Conservation (phyloP, 2,888 invertebrate species). For the Alentia gelatinosa region DNA sequence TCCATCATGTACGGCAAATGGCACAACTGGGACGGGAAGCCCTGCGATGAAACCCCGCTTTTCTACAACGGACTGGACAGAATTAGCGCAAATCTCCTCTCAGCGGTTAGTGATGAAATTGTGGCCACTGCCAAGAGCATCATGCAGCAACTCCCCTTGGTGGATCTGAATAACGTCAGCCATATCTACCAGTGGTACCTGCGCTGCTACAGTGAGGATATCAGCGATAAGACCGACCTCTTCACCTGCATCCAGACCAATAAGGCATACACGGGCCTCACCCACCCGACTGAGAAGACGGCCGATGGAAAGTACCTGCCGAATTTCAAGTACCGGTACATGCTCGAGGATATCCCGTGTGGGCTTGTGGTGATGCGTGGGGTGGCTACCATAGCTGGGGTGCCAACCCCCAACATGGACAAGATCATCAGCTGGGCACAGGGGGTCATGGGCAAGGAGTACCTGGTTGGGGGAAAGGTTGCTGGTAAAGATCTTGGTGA, state of each 20-base stretch:
- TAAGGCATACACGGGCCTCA: constrained; percentile 68
- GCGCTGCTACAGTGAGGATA: constrained; percentile 67
- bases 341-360: constrained; percentile 71
- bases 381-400: constrained; percentile 66
- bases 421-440: constrained; percentile 71
- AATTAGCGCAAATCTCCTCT: constrained; percentile 65
- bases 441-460: constrained; percentile 69
- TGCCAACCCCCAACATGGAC: constrained; percentile 67
- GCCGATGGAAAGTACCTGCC: constrained; percentile 38
- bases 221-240: constrained; percentile 67
- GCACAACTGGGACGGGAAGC: constrained; percentile 70
- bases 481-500: constrained; percentile 68
- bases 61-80: constrained; percentile 74
- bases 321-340: constrained; percentile 62
- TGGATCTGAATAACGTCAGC: constrained; percentile 53
- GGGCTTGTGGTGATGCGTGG: constrained; percentile 71
- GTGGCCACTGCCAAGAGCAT: constrained; percentile 69
- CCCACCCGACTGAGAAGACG: constrained; percentile 65
- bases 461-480: constrained; percentile 69
- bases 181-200: constrained; percentile 66
- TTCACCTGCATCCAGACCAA: constrained; percentile 68
- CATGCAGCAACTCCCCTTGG: constrained; percentile 37
- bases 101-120: constrained; percentile 69
- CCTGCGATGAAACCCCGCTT: constrained; percentile 67
- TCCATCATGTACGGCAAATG: constrained; percentile 72